Base-by-base conservation (phyloP, 2,113 vertebrate species). In the Pycnonotus jocosus region DNA sequence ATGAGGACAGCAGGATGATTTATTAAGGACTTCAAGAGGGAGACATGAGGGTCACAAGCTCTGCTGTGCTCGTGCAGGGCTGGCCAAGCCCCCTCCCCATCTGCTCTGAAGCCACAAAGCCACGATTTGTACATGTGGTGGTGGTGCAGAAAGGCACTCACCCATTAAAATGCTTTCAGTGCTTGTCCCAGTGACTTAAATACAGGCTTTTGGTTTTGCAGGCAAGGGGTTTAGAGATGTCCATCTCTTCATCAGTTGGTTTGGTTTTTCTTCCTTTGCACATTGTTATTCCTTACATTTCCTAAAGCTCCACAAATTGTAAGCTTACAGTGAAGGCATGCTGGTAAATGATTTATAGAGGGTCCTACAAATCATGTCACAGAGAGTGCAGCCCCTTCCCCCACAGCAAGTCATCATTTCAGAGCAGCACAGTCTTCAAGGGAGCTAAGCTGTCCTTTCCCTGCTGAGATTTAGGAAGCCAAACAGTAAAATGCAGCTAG, bases 261-360 rank as follows among this genome's bases (percentile, higher is more conserved):
- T 28, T 42, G 25, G 16, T 66, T 89, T 82, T 74, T 44, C 47
- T 17, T 72, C 57, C 68, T 76, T 62, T 79, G 44, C 0, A 0
- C 33, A 28, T 89, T 81, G 77, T 79, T 84, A 65, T 48, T 60
- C 42, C 88, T 88, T 50, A 44, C 54, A 28, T 81, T 93, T 76
- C 83, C 87, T 71, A 91, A 82, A 85, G 61, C 76, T 35, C 38
- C 58, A 57, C 68, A 65, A 70, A 94, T 77, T 24, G 85, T 64
- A 86, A 92, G 84, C 62, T 95, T 66, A 50, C 89, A 70, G 70
- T 45, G 81, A 91, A 82, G 92, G 73, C 86, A 51, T 61, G 71
- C 81, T 91, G 94, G 88, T 86, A 80, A 96, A 92, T 93, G 90
- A 96, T 96, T 95, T 95, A 95, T 90, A 81, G 85, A 91, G 74